Evolutionary conservation across 2,888 invertebrate genomes (phyloP), one percentile per base, ranked within the genome.

Genomic region (Acleris emargana): DNA sequence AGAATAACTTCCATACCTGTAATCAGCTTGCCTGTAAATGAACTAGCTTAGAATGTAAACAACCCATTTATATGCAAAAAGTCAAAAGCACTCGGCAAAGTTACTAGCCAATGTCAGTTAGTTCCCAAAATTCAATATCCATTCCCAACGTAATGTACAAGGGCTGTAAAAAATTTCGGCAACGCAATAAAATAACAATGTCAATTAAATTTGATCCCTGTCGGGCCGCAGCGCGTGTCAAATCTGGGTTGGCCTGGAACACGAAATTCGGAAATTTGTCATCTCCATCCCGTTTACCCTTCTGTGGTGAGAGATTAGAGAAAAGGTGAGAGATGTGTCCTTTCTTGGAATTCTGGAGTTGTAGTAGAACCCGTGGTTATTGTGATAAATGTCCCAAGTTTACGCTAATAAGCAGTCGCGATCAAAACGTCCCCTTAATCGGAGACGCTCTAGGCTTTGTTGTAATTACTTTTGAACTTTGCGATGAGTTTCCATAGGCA

Each of bases 391-490:
- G 66, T 45, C 52, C 28, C n/a, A 54, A 64, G 49, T 60, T 50
- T 4, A 9, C 18, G n/a, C 68, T 69, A 64, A 52, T 50, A 58
- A 62, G 43, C 67, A 62, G 43, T 62, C 42, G 58, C 62, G 64
- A 62, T 74, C 63, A 67, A 69, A 57, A 69, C 72, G 58, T 68
- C 58, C 71, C 64, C 59, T 51, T 42, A 62, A 52, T 57, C 68
- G 57, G 58, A 54, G 55, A 49, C 17, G 59, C 67, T 71, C 51
- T 51, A 59, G 72, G 73, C 71, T 67, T 57, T 72, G 62, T 72
- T 67, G 68, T 75, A 76, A 76, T 76, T 72, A 73, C 70, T 76
- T 76, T 57, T 51, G 45, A 71, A 73, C 69, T 73, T 66, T 17
- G 43, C 51, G 20, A 62, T 51, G 62, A 72, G 72, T 75, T 75